Evolutionary conservation across 2,797 vertebrate genomes (phyloP), one percentile per base, ranked within the genome.

Genomic region (Falco columbarius): DNA sequence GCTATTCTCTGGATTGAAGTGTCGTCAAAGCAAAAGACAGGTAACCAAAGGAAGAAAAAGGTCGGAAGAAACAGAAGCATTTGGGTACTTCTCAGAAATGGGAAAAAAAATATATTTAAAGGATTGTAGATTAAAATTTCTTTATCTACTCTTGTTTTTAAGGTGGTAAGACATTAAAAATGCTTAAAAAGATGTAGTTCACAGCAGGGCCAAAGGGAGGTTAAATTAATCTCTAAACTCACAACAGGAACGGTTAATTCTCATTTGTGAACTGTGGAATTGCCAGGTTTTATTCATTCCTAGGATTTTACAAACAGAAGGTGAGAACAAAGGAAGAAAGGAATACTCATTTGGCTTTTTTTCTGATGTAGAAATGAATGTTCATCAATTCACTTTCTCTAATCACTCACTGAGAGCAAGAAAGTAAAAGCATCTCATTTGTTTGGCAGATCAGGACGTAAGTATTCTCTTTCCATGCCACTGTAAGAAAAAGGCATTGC

Each of bases 151-250:
- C 8, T 40, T 55, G 7, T 55, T 62, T 89, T 90, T 68, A 44
- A 84, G 32, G 36, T 27, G 46, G 63, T 81, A 95, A 97, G 97
- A 96, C 51, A 86, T 85, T 96, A 82, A 93, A 97, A 96, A 91
- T 95, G 66, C 63, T 80, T 38, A 38, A 38, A 83, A 47, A 90
- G 81, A 47, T 93, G 63, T 68, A 42, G 26, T 59, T 88, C n/a
- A 29, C 36, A 90, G 81, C 66, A 93, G 34, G 81, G 76, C 42
- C 81, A 90, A 92, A 96, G 68, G 70, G 51, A 94, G 71, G 63
- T 91, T 94, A 95, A 94, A 95, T 93, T 93, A 95, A 89, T 96
- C 82, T 93, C 88, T 87, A 94, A 81, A 95, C 79, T 97, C 93
- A 82, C 89, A 92, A 91, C 63, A 89, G 81, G 67, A 89, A 91